A percentile compares a stretch with the other conserved stretches of the same genome.
Evolutionary conservation across 2,888 invertebrate species (phyloP).

Genomic region (Lapara coniferarum): DNA sequence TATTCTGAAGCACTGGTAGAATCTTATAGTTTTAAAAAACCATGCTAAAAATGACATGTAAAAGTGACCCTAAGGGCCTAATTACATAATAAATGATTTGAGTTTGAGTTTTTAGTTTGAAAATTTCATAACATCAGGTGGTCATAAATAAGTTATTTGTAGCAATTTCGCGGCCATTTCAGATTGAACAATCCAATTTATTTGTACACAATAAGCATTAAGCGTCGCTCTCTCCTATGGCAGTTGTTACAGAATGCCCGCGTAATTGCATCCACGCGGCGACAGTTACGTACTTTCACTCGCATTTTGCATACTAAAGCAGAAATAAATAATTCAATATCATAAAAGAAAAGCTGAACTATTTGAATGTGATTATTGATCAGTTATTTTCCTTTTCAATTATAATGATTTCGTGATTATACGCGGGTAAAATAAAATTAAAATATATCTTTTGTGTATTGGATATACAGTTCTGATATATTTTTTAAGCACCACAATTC

Average conservation of each 20-base stretch:
- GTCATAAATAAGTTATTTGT: too few relatives aligned
- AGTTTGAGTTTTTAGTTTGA: too few relatives aligned
- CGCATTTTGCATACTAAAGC: conserved; percentile 18
- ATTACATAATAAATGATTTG: too few relatives aligned
- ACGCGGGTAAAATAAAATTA: not conserved
- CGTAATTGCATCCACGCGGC: conserved; percentile 2
- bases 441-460: too few relatives aligned
- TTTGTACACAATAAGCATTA: not conserved
- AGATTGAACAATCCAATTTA: not conserved
- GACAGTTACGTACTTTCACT: conserved; percentile 4
- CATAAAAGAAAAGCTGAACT: conserved; percentile 7
- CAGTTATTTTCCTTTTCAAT: not conserved
- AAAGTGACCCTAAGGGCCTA: too few relatives aligned
- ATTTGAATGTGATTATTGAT: conserved; percentile 4
- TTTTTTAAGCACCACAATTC: too few relatives aligned
- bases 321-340: conserved; percentile 15
- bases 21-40: too few relatives aligned
- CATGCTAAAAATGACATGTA: too few relatives aligned
- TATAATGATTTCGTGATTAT: not conserved
- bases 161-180: too few relatives aligned
- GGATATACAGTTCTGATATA: too few relatives aligned
- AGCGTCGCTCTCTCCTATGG: conserved; percentile 4
- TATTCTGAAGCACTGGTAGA: too few relatives aligned
- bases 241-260: conserved; percentile 6
- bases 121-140: too few relatives aligned